These are phyloP conservation scores for Lumbricus terrestris DNA, from an alignment of 2,888 invertebrate species.

Conservation along the genomic window DNA sequence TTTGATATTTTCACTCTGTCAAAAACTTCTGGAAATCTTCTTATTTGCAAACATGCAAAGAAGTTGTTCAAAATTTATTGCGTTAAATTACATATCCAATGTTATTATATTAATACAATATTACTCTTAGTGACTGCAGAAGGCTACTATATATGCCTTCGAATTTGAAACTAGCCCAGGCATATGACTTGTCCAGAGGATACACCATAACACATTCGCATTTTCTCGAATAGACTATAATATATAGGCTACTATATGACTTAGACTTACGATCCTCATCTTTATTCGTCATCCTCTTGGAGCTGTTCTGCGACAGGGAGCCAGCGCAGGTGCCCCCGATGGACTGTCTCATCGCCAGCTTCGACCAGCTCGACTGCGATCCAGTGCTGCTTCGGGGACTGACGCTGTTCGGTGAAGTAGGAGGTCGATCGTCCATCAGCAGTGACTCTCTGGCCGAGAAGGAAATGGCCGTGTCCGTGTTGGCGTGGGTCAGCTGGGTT, in stretches of 20 bases:
- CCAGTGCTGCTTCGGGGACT: background rate
- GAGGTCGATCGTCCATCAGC: background rate
- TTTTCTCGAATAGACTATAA: no score
- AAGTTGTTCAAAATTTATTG: background rate
- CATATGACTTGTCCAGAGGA: no score
- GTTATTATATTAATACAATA: no score
- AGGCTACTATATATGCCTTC: no score
- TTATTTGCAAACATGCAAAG: background rate
- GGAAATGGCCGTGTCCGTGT: background rate
- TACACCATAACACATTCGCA: no score
- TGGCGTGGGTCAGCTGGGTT: background rate
- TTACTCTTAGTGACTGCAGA: no score
- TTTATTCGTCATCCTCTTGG: background rate
- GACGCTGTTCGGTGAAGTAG: background rate
- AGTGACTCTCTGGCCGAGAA: background rate
- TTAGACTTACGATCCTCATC: conserved; percentile 3
- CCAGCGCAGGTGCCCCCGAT: background rate
- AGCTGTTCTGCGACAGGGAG: background rate
- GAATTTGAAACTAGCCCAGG: no score
- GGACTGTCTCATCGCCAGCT: background rate
- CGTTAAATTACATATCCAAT: no score
- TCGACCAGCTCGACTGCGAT: background rate
- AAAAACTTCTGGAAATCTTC: no score
- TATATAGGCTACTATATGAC: no score
- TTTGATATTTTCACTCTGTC: no score